Conservation (phyloP, 2,113 vertebrate species). For the Calonectris borealis region DNA sequence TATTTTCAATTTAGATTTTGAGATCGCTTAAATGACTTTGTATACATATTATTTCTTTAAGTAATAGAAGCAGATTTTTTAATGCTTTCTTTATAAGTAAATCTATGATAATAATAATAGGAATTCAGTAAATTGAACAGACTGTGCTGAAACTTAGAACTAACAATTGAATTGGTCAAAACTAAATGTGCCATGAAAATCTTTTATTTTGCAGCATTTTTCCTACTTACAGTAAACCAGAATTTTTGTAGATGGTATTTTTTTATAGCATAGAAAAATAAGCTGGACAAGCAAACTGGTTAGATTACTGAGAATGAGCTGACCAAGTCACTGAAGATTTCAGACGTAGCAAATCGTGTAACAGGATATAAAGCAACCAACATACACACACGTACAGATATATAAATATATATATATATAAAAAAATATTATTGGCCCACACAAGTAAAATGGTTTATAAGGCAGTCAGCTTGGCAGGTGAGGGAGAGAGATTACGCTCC, state of each 20-base stretch:
- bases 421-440: background rate
- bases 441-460: background rate
- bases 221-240: background rate
- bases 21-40: background rate
- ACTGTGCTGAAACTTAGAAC: background rate
- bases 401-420: no score
- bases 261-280: background rate
- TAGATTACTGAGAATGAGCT: background rate
- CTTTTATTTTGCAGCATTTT: background rate
- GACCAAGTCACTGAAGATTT: background rate
- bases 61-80: background rate
- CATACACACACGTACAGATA: no score
- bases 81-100: background rate
- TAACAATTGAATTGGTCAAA: background rate
- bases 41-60: background rate
- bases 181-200: background rate
- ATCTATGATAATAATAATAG: background rate
- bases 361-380: background rate
- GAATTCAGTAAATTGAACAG: background rate
- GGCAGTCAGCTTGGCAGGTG: background rate
- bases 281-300: background rate
- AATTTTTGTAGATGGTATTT: background rate
- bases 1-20: background rate
- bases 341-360: background rate
- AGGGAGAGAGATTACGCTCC: background rate